Evolutionary conservation across 2,888 invertebrate genomes (phyloP), one percentile per base, ranked within the genome.

Genomic region (Euzophera pinguis): DNA sequence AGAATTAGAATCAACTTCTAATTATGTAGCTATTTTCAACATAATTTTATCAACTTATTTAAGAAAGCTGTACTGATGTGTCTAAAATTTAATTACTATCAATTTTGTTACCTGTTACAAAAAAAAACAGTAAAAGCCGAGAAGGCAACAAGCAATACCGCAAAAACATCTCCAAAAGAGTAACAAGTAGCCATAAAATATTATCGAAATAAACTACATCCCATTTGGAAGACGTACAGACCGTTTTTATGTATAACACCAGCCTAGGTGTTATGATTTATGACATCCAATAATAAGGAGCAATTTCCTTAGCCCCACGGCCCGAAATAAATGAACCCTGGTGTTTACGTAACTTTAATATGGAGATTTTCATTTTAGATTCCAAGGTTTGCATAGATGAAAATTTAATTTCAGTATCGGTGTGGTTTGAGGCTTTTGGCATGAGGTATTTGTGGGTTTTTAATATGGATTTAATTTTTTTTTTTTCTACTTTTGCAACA

Each of bases 321-420:
- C 62, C 65, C 65, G 59, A 73, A 75, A 76, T 74, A 78, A 75
- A 75, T 68, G 74, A 65, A 67, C 61, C 59, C 65, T 64, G 67
- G 60, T 81, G 81, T 81, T 79, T 81, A 80, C 81, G 78, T 78
- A 71, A 65, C 73, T 72, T 76, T 78, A 77, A 80, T 78, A 78
- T 77, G 73, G 69, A 79, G 81, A 80, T 80, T 80, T 75, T 75
- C 78, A 80, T 81, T 80, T 80, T 77, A 81, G 81, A 81, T 81
- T 73, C 67, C 61, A 62, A 69, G 63, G 65, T 73, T 71, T 67
- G 67, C 74, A 66, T 71, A 69, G 74, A 73, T 75, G 76, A 69
- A 76, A 79, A 78, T 78, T 78, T 70, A 78, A 80, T 77, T 75
- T 76, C 71, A 71, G 64, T 73, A 77, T 75, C 72, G 71, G 69